phyloP scores from a whole-genome alignment of 2,888 invertebrate species.

The Acheta domesticus region DNA sequence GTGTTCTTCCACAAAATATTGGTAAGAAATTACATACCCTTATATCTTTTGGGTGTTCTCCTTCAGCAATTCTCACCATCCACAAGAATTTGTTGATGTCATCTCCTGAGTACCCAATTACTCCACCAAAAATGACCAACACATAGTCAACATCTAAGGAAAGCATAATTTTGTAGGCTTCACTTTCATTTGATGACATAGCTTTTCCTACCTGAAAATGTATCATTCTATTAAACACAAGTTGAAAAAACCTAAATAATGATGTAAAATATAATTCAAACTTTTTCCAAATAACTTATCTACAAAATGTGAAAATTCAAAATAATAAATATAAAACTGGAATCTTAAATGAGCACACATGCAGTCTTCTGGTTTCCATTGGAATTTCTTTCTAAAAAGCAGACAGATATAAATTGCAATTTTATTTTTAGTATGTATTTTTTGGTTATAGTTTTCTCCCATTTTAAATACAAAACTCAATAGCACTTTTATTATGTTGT shows the following conservation, averaged over 20 bases:
- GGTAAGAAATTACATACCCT: slow-evolving; percentile 57
- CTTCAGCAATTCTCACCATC: slow-evolving; percentile 99
- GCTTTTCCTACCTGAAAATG: slow-evolving; percentile 80
- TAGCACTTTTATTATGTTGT: no score
- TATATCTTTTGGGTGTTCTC: slow-evolving; percentile 98
- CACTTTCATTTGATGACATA: slow-evolving; percentile 98
- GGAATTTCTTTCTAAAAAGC: no score
- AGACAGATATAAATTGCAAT: no score
- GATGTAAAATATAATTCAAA: not conserved
- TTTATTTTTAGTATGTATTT: no score
- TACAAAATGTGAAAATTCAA: no score
- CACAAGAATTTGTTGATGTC: slow-evolving; percentile 99
- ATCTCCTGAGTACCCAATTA: slow-evolving; percentile 98
- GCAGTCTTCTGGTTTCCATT: no score
- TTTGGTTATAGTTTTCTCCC: no score
- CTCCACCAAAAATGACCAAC: slow-evolving; percentile 98
- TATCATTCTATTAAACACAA: no score
- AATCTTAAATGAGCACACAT: no score
- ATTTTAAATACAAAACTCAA: no score
- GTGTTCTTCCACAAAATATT: not conserved
- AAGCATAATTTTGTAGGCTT: slow-evolving; percentile 97
- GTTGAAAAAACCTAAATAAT: not conserved
- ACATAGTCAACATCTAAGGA: slow-evolving; percentile 97
- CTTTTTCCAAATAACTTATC: not conserved
- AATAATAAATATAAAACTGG: no score